phyloP scores from a whole-genome alignment of 2,113 vertebrate genomes.

The Tamias sibiricus region DNA sequence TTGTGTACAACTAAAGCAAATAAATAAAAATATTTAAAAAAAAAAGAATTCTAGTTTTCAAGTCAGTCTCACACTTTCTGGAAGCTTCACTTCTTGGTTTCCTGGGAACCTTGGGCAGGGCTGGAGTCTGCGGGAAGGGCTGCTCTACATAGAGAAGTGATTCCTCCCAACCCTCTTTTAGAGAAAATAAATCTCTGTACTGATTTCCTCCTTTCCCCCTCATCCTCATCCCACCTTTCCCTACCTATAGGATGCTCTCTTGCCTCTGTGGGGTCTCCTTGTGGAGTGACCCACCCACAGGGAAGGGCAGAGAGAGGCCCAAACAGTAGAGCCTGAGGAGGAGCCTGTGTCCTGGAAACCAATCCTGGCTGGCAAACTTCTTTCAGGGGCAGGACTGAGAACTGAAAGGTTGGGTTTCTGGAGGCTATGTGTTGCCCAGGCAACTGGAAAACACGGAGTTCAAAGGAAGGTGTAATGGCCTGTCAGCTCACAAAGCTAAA shows the following conservation, averaged over 20 bases:
- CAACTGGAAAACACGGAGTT: slow-evolving; percentile 57
- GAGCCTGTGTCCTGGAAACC: slow-evolving; percentile 13
- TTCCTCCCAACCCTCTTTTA: neutral
- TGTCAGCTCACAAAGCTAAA: neutral
- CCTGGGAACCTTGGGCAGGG: neutral
- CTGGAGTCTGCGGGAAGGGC: neutral
- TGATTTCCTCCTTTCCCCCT: neutral
- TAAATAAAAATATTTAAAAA: no score
- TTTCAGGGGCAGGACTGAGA: neutral
- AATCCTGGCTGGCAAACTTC: slow-evolving; percentile 21
- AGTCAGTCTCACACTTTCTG: neutral
- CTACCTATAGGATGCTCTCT: neutral
- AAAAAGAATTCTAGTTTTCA: neutral
- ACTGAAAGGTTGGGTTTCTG: neutral
- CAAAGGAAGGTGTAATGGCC: neutral
- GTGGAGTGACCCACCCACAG: neutral
- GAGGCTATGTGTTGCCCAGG: slow-evolving; percentile 29
- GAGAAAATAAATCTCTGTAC: neutral
- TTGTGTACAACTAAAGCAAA: no score
- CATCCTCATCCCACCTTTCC: neutral
- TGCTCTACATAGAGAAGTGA: neutral
- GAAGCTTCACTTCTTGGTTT: slow-evolving; percentile 34
- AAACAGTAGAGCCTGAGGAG: slow-evolving; percentile 9
- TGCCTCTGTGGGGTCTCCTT: neutral
- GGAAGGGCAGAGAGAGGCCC: neutral